A percentile compares a stretch with the other conserved stretches of the same genome.
These are phyloP conservation scores for Crax fasciolata DNA, from an alignment of 2,797 vertebrate genomes.

Conservation along the genomic window DNA sequence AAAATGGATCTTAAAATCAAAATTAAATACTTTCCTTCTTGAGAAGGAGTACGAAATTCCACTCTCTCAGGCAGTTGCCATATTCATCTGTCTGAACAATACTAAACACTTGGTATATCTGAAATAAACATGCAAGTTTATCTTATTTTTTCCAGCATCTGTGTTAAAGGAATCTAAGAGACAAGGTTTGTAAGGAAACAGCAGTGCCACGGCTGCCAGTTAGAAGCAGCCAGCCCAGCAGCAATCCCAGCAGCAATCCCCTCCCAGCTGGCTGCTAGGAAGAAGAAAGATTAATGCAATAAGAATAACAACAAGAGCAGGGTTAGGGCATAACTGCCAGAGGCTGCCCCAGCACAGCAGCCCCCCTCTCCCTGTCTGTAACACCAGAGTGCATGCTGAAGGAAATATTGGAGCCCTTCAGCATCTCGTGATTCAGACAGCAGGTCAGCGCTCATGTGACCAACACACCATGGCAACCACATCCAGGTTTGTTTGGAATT, in stretches of 20 bases:
- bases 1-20: neutral
- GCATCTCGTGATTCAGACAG: neutral
- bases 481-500: neutral
- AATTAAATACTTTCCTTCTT: neutral
- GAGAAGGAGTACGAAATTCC: neutral
- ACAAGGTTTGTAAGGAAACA: neutral
- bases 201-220: neutral
- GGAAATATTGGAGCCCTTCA: neutral
- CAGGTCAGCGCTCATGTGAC: neutral
- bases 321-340: neutral
- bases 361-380: neutral
- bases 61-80: neutral
- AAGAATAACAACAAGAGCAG: neutral
- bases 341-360: fast-evolving
- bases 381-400: neutral
- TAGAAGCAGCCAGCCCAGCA: neutral
- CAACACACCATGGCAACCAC: neutral
- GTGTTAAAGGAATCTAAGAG: neutral
- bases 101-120: neutral
- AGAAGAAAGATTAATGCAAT: neutral
- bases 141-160: neutral
- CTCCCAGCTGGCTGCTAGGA: neutral
- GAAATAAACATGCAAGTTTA: neutral
- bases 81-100: neutral
- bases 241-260: neutral